Evolutionary conservation across 2,113 vertebrate species (phyloP).

Genomic region (Lichenostomus cassidix): DNA sequence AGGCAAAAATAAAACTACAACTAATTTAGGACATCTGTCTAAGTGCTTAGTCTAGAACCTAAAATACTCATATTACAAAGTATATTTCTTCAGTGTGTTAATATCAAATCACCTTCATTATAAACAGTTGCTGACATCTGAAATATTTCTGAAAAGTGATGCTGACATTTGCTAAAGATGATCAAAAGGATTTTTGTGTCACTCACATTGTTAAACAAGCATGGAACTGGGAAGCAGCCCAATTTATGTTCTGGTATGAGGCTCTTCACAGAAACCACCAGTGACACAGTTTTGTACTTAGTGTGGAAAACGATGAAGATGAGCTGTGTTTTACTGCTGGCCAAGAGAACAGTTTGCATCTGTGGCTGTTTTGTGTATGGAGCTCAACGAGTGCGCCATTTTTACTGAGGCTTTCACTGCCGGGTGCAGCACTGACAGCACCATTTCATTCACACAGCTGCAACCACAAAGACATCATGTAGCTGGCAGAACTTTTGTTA

Average conservation of each 20-base stretch:
- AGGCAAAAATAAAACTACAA: not conserved
- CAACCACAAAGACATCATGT: slow-evolving; percentile 17
- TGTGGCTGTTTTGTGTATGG: not conserved
- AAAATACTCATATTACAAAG: not conserved
- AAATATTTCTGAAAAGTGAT: not conserved
- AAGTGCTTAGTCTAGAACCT: not conserved
- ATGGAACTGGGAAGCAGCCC: not conserved
- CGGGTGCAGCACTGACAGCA: not conserved
- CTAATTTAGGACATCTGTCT: not conserved
- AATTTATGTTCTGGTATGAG: not conserved
- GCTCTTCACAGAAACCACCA: not conserved
- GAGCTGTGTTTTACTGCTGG: not conserved
- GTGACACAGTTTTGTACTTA: not conserved
- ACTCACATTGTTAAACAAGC: slow-evolving; percentile 10
- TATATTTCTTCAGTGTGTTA: not conserved
- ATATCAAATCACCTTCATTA: not conserved
- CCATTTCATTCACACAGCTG: slow-evolving; percentile 41
- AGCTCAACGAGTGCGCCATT: not conserved
- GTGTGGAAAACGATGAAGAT: not conserved
- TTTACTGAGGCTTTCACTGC: slow-evolving; percentile 55
- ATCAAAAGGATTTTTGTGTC: slow-evolving; percentile 12
- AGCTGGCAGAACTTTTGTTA: slow-evolving; percentile 39
- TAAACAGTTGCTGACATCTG: not conserved
- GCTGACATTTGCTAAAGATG: not conserved
- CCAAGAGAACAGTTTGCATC: not conserved